A percentile compares a stretch with the other conserved stretches of the same genome.
Evolutionary conservation across 2,113 vertebrate genomes (phyloP).

Genomic region (Carassius carassius): DNA sequence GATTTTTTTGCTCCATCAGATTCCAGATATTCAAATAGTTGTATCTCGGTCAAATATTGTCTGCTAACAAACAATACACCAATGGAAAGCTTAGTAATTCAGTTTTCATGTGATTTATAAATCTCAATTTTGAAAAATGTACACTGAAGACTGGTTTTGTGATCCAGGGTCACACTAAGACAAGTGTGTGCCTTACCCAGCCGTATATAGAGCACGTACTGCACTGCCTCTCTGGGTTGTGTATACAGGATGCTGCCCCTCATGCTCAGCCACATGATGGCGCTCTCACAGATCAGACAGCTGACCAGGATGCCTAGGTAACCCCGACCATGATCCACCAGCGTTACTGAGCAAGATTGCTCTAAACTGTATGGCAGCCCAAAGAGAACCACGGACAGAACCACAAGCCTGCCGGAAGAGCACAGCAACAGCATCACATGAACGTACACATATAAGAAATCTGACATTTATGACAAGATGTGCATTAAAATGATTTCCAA

Average conservation of each 20-base stretch:
- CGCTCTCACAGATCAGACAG: constrained; percentile 96
- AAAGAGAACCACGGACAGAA: constrained; percentile 97
- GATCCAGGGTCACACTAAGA: too few species aligned
- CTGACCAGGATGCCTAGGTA: constrained; percentile 98
- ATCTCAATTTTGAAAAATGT: too few species aligned
- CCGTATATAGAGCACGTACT: constrained; percentile 97
- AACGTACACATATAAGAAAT: background rate
- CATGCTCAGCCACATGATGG: constrained; percentile 99
- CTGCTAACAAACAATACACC: too few species aligned
- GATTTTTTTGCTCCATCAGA: too few species aligned
- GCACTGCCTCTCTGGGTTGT: constrained; percentile 95
- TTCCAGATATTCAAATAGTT: too few species aligned
- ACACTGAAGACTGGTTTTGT: too few species aligned
- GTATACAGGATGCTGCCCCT: constrained; percentile 98
- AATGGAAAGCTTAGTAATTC: too few species aligned
- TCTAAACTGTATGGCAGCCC: constrained; percentile 90
- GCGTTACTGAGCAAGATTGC: constrained; percentile 91
- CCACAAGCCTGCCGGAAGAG: constrained; percentile 85
- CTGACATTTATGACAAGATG: background rate
- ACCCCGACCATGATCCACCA: constrained; percentile 96
- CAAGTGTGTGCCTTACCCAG: constrained; percentile 82
- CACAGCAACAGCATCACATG: background rate
- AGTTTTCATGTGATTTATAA: too few species aligned
- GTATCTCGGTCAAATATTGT: too few species aligned
- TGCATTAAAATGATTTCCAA: too few species aligned